A percentile compares a stretch with the other conserved stretches of the same genome.
Conservation (phyloP, 2,113 vertebrate genomes). For the Cettia cetti region DNA sequence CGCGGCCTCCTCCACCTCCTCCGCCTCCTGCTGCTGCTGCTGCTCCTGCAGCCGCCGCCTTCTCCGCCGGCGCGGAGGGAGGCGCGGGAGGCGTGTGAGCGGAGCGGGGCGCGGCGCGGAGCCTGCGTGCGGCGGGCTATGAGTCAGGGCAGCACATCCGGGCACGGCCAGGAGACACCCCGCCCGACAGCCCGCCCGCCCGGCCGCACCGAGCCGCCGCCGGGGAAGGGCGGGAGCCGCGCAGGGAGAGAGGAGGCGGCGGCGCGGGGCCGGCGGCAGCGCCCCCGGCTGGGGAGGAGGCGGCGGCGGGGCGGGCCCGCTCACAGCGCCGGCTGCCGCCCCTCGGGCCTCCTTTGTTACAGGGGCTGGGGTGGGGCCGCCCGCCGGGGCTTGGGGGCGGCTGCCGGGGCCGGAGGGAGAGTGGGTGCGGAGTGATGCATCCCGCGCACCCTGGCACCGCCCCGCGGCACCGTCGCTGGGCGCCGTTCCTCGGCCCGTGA, state of each 20-base stretch:
- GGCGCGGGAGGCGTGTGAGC: neutral
- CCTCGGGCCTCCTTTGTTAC: neutral
- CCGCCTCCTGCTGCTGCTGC: neutral
- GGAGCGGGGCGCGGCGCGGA: neutral
- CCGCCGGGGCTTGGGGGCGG: neutral
- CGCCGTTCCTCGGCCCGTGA: neutral
- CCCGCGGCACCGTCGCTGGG: fast-evolving
- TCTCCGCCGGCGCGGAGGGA: neutral
- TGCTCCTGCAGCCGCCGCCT: neutral
- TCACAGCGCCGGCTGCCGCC: neutral
- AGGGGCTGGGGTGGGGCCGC: neutral
- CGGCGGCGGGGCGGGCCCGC: neutral
- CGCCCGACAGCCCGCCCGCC: neutral
- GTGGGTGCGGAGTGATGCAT: fast-evolving
- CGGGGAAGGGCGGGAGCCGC: neutral
- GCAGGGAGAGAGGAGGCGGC: neutral
- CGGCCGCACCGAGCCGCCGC: neutral
- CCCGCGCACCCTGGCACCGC: neutral
- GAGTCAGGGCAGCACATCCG: conserved; percentile 47
- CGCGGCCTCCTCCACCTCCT: neutral
- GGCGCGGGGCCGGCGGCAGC: neutral
- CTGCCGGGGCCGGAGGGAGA: fast-evolving
- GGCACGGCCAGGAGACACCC: conserved; percentile 17
- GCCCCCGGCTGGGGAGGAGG: neutral
- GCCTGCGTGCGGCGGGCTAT: conserved; percentile 13